Evolutionary conservation across 2,888 invertebrate genomes (phyloP), one percentile per base, ranked within the genome.

Genomic region (Galeruca laticollis): DNA sequence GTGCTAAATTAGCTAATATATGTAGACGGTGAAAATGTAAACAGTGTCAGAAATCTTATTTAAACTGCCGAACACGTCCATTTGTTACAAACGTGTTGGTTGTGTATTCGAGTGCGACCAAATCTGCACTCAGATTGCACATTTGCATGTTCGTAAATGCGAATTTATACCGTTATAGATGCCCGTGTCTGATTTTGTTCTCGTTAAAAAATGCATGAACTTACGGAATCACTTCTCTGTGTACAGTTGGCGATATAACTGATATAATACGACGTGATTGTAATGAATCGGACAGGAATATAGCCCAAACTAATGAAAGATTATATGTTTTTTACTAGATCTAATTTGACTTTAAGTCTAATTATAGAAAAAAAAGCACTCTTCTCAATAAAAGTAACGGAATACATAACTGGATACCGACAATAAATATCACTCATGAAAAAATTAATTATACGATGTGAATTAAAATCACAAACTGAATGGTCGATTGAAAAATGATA

Each of bases 1-100:
- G 26, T 64, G 43, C 56, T 60, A 64, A 69, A 69, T 69, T 64
- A 69, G 63, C 64, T 59, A 66, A 66, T 60, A 56, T 66, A 47
- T 54, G 49, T 54, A 31, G 13, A 11, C 37, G 21, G 57, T 60
- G 35, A 66, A 66, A 66, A 61, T 40, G 47, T 47, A 56, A 61
- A 62, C 61, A 54, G 15, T 68, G 57, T 59, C 49, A 66, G 59
- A 60, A 43, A 37, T 54, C 62, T 61, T 60, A 65, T 59, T 56
- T 52, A 59, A 31, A 37, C 20, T 21, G 31, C 15, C 26, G 6
- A 65, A 49, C 64, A 51, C 49, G 57, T 13, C 43, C 60, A 60
- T 64, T 63, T 54, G 40, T 68, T 60, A 60, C 31, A 18, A 57
- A 11, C 33, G 18, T 13, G 56, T 35, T 35, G 10, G 18, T 33